phyloP scores from a whole-genome alignment of 2,797 vertebrate genomes.

The Rhinogobio ventralis region DNA sequence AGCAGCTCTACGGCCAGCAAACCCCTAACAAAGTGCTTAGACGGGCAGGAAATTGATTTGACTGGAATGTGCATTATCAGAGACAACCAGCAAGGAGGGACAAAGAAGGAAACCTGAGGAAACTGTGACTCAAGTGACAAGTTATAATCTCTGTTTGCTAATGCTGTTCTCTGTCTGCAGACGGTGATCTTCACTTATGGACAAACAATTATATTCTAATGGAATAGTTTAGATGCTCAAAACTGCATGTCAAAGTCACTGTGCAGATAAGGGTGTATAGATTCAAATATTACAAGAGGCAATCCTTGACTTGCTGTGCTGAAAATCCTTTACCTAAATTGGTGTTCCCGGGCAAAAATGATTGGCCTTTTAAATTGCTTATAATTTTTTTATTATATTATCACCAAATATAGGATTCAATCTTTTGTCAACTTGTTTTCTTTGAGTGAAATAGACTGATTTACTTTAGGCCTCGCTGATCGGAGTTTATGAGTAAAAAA shows the following conservation, averaged over 20 bases:
- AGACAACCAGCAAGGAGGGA: conserved; percentile 16
- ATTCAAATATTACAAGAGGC: background rate
- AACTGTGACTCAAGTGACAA: conserved; percentile 7
- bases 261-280: background rate
- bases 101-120: conserved; percentile 20
- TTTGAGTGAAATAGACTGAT: background rate
- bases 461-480: background rate
- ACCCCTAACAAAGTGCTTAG: conserved; percentile 48
- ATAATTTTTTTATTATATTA: background rate
- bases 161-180: background rate
- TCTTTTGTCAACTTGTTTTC: background rate
- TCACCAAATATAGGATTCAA: background rate
- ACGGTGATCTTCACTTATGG: background rate
- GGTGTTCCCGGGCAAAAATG: background rate
- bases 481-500: background rate
- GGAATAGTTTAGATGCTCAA: background rate
- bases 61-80: conserved; percentile 47
- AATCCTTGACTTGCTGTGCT: background rate
- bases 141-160: conserved; percentile 9
- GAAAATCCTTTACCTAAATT: background rate
- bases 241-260: too few species aligned
- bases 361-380: background rate
- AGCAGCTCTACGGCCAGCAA: conserved; percentile 41
- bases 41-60: conserved; percentile 47
- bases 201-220: background rate